A percentile compares a stretch with the other conserved stretches of the same genome.
Evolutionary conservation across 2,888 invertebrate genomes (phyloP).

Genomic region (Acrobasis consociella): DNA sequence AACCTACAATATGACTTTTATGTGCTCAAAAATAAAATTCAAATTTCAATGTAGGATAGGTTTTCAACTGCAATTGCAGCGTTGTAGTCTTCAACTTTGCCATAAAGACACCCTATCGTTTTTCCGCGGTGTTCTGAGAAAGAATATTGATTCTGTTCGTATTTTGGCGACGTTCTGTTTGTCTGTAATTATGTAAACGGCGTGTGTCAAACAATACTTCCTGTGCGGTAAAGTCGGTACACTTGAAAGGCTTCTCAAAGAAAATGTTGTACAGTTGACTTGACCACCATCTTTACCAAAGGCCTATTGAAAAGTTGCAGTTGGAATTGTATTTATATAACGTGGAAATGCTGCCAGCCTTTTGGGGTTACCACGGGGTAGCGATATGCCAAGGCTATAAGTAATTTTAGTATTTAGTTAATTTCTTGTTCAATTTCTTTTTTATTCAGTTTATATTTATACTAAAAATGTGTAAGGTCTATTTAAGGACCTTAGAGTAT

Average conservation of each 20-base stretch:
- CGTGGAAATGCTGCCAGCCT: no score
- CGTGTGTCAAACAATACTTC: constrained; percentile 68
- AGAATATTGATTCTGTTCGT: constrained; percentile 52
- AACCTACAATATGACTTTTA: constrained; percentile 48
- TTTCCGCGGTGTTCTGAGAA: constrained; percentile 71
- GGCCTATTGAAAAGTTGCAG: background rate
- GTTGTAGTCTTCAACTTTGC: constrained; percentile 41
- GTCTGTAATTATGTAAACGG: constrained; percentile 47
- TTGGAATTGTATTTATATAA: background rate
- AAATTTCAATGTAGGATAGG: constrained; percentile 27
- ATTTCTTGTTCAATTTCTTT: no score
- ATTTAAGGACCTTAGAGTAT: no score
- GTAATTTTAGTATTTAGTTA: no score
- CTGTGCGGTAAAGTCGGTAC: constrained; percentile 48
- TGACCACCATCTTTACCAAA: background rate
- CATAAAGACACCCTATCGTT: constrained; percentile 69
- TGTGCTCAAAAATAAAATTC: constrained; percentile 29
- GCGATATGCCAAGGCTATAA: no score
- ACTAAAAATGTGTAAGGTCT: no score
- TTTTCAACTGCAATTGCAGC: constrained; percentile 28
- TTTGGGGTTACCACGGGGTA: no score
- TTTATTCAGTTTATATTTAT: no score
- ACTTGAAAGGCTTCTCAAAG: constrained; percentile 24
- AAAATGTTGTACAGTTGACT: constrained; percentile 15
- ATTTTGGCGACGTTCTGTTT: constrained; percentile 58